Evolutionary conservation across 2,888 invertebrate species (phyloP), one percentile per base, ranked within the genome.

Genomic region (Ennomos erosarius): DNA sequence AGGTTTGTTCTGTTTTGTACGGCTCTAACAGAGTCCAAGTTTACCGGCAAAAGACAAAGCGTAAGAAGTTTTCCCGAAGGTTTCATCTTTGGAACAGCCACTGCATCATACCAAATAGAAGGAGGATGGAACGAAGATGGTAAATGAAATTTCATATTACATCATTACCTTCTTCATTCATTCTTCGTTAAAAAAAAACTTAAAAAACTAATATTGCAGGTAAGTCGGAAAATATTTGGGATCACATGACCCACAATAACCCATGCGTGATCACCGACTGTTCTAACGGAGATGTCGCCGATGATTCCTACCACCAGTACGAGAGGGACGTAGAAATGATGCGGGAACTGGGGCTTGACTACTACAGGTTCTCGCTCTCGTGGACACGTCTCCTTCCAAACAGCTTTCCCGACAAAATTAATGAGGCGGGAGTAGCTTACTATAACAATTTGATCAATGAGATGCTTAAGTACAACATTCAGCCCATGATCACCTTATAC

Each of bases 321-420:
- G 87, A 93, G 70, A 92, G 94, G 59, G 93, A 93, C 63, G 86
- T 93, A 0, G 80, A 86, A 54, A 82, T 93, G 74, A 69, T 93
- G 62, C 78, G 84, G 36, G 82, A 91, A 62, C 69, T 93, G 4
- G 91, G 90, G 0, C 72, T 91, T 0, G 84, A 93, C 59, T 89
- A 84, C 65, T 94, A 94, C 73, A 83, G 94, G 38, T 94, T 94
- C 69, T 94, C 94, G 0, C 75, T 94, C 10, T 91, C 95, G 0
- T 96, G 95, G 96, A 68, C 94, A 0, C 83, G 96, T 33, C 85
- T 96, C 16, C 75, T 95, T 48, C 94, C 95, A 0, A 92, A 88
- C 26, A 94, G 94, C 40, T 90, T 91, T 53, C 74, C 88, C 0
- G 85, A 93, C 52, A 70, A 84, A n/a, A 79, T 94, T 10, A 96